Evolutionary conservation across 2,113 vertebrate species (phyloP), one percentile per base, ranked within the genome.

Genomic region (Calypte anna): DNA sequence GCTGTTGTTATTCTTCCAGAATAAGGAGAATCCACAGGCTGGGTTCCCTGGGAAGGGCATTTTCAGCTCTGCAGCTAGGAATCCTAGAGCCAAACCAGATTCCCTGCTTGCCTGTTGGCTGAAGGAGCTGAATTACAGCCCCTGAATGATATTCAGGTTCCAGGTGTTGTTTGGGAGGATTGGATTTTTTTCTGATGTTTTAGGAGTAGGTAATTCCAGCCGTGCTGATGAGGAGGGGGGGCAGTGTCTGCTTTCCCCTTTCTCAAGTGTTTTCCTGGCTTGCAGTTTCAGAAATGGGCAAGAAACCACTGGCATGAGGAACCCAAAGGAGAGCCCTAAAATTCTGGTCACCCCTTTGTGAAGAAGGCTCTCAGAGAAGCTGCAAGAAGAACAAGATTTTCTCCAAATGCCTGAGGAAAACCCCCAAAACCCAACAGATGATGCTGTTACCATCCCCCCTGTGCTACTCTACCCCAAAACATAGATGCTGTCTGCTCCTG

Each of bases 211-310:
- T 69, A 72, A 12, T 36, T 88, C 72, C 23, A 59, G 30, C 3
- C 0, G 21, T 36, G 61, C 51, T 51, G 3, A 14, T 38, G 48
- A 43, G 63, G 59, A 85, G 53, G 28, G 40, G 10, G 18, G 11
- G 18, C 27, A 50, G 14, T 46, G 40, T 63, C 57, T 44, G 88
- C 10, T 62, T 51, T 36, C 19, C n/a, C 74, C 25, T 30, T 80
- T 88, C 90, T 95, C 31, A 83, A 83, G 58, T 50, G 43, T 36
- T 91, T 73, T 33, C 36, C 86, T 95, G 91, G 55, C 86, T 97
- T 97, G 86, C 97, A 98, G 98, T 93, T 98, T 98, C 97, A 98
- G 92, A 86, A 97, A 87, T 5, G 40, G 87, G 57, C 94, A 88
- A 82, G 93, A 94, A 86, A 24, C 53, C 74, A 62, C 86, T 19